Base-by-base conservation (phyloP, 1,140 invertebrate genomes). In the Halesus radiatus region DNA sequence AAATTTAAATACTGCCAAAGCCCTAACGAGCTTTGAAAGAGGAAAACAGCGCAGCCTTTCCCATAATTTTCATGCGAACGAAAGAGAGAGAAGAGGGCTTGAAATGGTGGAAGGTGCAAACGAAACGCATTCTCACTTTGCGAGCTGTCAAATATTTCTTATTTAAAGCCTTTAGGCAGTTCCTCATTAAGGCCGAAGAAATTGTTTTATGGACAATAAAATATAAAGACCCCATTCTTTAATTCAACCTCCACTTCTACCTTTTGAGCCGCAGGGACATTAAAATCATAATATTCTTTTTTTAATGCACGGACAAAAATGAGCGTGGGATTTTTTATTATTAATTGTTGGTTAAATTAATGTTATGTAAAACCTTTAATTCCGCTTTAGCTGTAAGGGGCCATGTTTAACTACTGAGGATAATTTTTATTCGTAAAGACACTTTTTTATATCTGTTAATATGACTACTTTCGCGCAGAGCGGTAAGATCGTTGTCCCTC, bases 141-240 rank as follows among this genome's bases (percentile, higher is more conserved):
- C 68, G 68, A 50, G 73, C 56, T 75, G 73, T 75, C 73, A 75
- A 75, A 75, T 75, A 75, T 58, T 75, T 75, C 53, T 75, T 58
- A 75, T 75, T 75, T 75, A 75, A 60, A 37, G 68, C 37, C 68
- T 72, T 72, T 52, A 50, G 68, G 68, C 68, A 75, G 73, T 72
- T 72, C 56, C 73, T 75, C 73, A 75, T 75, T 75, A 75, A 32
- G 73, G 56, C 73, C 10, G 7, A 75, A 75, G 26, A 60, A 75
- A 58, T 75, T 58, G 73, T 60, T 75, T 75, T 75, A 75, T 75
- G 73, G 73, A 75, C 73, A 60, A 60, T 58, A 75, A 75, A 75
- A 75, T 26, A 52, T 72, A 72, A 72, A 53, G n/a, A 7, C 68
- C 29, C 50, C 29, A 68, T 68, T 68, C 64, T 68, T 68, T 68